Evolutionary conservation across 2,797 vertebrate genomes (phyloP), one percentile per base, ranked within the genome.

Genomic region (Pseudopleuronectes americanus): DNA sequence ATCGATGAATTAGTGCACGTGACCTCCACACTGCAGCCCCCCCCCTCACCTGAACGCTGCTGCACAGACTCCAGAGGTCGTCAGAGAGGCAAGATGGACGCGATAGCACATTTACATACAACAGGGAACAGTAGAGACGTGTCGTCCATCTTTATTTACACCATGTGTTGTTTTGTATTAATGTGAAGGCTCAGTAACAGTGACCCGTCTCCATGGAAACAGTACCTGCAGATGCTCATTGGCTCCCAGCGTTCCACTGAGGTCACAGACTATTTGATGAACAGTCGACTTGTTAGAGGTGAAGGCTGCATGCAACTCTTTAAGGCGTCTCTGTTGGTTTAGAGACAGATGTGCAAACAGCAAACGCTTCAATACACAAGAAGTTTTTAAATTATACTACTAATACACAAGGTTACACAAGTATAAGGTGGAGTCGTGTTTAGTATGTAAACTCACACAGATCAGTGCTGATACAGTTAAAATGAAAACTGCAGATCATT

Each of bases 211-310:
- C 53, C 4, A 24, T 43, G 70, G 28, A 3, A 47, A 58, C 41
- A 1, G 90, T 94, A 97, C 96, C 96, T 96, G 94, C 31, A 95
- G 92, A 41, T 94, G 93, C 48, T 93, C 76, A n/a, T 85, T 81
- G 81, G 84, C 16, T 71, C 81, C 85, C 52, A 59, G 74, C 4
- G 19, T 23, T 56, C 84, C 81, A 31, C 6, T 57, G 26, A 83
- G 75, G 31, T 90, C 92, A 51, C 89, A 90, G 84, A 92, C 83
- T 60, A 80, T 80, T 31, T 92, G 93, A 1, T 90, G 90, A 54
- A 93, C 70, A 68, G 88, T 43, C n/a, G 85, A 77, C 85, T 90
- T 94, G 87, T 94, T 95, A 94, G 93, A 93, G 60, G 90, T 79
- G 79, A 96, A 84, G 67, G 92, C 88, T 79, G 94, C 95, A 91